A percentile compares a stretch with the other conserved stretches of the same genome.
phyloP scores from a whole-genome alignment of 2,113 vertebrate species.

The Python bivittatus region DNA sequence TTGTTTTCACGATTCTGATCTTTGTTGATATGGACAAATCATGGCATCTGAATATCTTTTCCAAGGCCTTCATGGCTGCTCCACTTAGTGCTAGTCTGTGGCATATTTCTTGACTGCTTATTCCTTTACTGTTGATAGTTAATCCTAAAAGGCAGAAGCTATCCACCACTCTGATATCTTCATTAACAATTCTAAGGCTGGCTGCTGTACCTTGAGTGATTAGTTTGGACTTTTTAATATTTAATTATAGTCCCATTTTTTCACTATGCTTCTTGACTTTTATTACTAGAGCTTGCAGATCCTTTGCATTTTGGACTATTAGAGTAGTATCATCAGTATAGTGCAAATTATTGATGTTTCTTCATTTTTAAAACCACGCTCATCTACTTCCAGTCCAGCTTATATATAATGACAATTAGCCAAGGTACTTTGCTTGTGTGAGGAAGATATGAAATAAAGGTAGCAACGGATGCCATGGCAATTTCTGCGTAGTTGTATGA shows the following conservation, averaged over 20 bases:
- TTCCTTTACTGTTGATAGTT: background rate
- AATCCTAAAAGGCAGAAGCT: background rate
- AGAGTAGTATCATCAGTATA: background rate
- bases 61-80: background rate
- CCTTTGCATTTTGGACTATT: background rate
- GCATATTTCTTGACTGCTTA: background rate
- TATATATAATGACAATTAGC: background rate
- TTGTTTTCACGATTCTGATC: background rate
- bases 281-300: background rate
- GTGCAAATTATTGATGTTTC: background rate
- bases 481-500: no score
- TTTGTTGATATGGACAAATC: background rate
- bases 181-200: background rate
- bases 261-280: background rate
- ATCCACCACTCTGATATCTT: background rate
- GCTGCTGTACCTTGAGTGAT: background rate
- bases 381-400: background rate
- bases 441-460: background rate
- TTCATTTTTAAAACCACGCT: background rate
- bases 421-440: background rate
- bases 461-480: no score
- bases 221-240: background rate
- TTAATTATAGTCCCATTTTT: background rate
- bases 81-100: background rate
- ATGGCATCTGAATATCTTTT: background rate